A percentile compares a stretch with the other conserved stretches of the same genome.
Conservation (phyloP, 1,140 invertebrate species). For the Halyomorpha halys region DNA sequence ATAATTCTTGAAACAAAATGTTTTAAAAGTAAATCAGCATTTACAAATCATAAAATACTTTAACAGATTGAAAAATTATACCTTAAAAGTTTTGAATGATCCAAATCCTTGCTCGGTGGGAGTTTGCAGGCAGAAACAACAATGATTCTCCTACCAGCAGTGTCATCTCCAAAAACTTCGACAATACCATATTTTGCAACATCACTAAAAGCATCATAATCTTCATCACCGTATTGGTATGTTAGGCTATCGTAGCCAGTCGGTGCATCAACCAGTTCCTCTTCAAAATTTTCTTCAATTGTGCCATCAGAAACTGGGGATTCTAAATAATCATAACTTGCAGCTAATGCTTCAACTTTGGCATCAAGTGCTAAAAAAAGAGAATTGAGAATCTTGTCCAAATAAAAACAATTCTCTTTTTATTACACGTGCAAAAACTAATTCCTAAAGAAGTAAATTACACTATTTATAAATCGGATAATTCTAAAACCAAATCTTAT, state of each 20-base stretch:
- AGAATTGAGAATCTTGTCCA: constrained; percentile 24
- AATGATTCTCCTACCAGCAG: constrained; percentile 83
- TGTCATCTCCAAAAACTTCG: constrained; percentile 85
- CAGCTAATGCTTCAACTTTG: constrained; percentile 39
- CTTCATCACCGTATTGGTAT: constrained; percentile 36
- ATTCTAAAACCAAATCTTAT: too few species aligned
- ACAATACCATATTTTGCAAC: constrained; percentile 74
- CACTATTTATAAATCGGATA: too few species aligned
- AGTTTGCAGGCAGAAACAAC: constrained; percentile 88
- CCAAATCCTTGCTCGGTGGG: constrained; percentile 73
- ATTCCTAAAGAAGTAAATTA: too few species aligned
- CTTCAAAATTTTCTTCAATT: constrained; percentile 88
- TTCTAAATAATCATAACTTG: constrained; percentile 50
- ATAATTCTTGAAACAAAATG: too few species aligned
- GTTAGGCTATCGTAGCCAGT: constrained; percentile 41
- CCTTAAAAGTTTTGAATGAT: constrained; percentile 75
- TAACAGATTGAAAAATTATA: constrained; percentile 35
- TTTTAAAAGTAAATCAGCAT: too few species aligned
- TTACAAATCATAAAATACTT: too few species aligned
- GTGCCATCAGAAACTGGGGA: constrained; percentile 75
- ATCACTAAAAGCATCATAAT: constrained; percentile 60
- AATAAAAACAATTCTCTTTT: too few species aligned
- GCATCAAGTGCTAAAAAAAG: constrained; percentile 43
- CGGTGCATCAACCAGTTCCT: constrained; percentile 62
- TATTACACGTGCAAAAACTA: too few species aligned